Evolutionary conservation across 2,888 invertebrate genomes (phyloP).

Genomic region (Erynnis tages): DNA sequence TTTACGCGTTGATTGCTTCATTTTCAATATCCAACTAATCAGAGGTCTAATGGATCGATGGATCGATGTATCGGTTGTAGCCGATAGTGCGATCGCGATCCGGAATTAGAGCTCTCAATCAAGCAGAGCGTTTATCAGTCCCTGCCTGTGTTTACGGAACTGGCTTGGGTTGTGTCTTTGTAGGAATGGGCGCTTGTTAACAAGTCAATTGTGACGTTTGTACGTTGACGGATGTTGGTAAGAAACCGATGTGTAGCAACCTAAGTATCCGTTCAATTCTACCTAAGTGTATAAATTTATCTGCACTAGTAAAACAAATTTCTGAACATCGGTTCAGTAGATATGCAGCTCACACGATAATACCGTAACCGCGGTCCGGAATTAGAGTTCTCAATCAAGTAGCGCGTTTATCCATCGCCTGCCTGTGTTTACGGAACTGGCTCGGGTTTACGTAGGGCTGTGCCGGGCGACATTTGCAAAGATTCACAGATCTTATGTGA

Average conservation of each 20-base stretch:
- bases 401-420: slow-evolving; percentile 59
- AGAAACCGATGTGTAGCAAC: too few species aligned
- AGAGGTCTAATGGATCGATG: slow-evolving; percentile 24
- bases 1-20: slow-evolving; percentile 24
- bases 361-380: not conserved
- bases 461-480: too few species aligned
- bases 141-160: slow-evolving; percentile 46
- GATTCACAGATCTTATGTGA: too few species aligned
- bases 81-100: slow-evolving; percentile 53
- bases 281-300: too few species aligned
- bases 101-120: slow-evolving; percentile 65
- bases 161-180: slow-evolving; percentile 25
- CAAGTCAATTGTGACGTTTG: too few species aligned
- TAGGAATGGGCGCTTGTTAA: slow-evolving; percentile 31
- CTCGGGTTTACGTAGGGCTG: slow-evolving; percentile 28
- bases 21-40: slow-evolving; percentile 26
- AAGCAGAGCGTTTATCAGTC: slow-evolving; percentile 60
- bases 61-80: slow-evolving; percentile 26
- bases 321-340: too few species aligned
- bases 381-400: slow-evolving; percentile 58
- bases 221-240: too few species aligned
- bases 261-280: too few species aligned
- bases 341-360: too few species aligned
- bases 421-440: slow-evolving; percentile 46
- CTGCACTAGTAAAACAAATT: too few species aligned